Conservation (phyloP, 2,797 vertebrate species). For the Micropoecilia bifurca region DNA sequence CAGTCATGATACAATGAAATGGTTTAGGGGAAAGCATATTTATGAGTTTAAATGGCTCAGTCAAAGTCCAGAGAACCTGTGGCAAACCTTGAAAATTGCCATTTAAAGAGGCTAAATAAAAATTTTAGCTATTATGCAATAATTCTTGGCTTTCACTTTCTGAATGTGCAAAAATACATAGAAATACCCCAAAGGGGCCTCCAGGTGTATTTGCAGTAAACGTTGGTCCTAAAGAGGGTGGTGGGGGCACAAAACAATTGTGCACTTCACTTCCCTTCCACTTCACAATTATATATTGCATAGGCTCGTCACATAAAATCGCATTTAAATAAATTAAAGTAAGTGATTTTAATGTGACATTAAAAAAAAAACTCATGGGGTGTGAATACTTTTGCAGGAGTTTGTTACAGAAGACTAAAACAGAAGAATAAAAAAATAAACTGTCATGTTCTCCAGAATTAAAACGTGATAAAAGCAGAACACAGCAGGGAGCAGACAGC, state of each 20-base stretch:
- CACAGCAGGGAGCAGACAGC: conserved; percentile 39
- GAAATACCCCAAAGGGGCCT: neutral
- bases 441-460: conserved; percentile 20
- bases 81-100: neutral
- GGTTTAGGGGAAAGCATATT: neutral
- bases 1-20: neutral
- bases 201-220: neutral
- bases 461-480: conserved; percentile 35
- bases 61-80: neutral
- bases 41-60: neutral
- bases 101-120: neutral
- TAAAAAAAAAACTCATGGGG: too few species aligned
- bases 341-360: neutral
- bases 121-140: neutral
- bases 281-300: neutral
- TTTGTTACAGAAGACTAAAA: neutral
- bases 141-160: neutral
- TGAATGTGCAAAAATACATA: neutral
- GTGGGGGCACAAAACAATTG: neutral
- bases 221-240: neutral
- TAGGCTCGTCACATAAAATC: neutral
- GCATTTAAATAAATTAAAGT: neutral
- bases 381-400: neutral
- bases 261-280: neutral
- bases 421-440: neutral